Percentiles rank a stretch among this genome's conserved stretches.
Conservation (phyloP, 2,888 invertebrate genomes). For the Drosophila mayaguana region DNA sequence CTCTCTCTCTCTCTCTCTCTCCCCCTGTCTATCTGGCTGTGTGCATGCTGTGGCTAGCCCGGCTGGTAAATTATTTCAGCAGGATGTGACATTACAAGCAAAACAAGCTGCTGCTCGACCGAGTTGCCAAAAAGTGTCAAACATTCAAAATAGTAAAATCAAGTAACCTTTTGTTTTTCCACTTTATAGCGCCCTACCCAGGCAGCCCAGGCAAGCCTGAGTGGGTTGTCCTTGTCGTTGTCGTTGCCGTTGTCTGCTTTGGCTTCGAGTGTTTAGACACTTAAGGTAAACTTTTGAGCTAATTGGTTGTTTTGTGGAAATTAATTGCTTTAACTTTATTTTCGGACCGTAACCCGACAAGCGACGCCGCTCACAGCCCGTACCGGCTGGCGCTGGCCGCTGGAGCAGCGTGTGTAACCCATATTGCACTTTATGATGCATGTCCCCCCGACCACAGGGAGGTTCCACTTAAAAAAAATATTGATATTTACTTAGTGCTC, state of each 20-base stretch:
- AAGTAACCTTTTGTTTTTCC: slow-evolving; percentile 83
- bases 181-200: slow-evolving; percentile 35
- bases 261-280: slow-evolving; percentile 82
- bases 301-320: slow-evolving; percentile 85
- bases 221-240: background rate
- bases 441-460: slow-evolving; percentile 49
- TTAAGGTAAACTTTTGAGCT: slow-evolving; percentile 84
- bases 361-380: background rate
- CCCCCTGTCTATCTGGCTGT: slow-evolving; percentile 4
- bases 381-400: background rate
- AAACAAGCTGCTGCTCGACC: slow-evolving; percentile 74
- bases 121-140: slow-evolving; percentile 83
- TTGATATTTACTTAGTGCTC: slow-evolving; percentile 69
- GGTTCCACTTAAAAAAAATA: slow-evolving; percentile 47
- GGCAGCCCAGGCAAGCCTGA: background rate
- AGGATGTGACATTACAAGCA: slow-evolving; percentile 78
- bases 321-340: slow-evolving; percentile 85
- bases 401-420: slow-evolving; percentile 28
- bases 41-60: slow-evolving; percentile 42
- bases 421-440: slow-evolving; percentile 77
- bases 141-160: slow-evolving; percentile 85
- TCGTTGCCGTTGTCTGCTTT: slow-evolving; percentile 27
- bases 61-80: slow-evolving; percentile 74
- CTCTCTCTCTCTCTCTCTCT: slow-evolving; percentile 3
- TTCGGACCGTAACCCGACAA: slow-evolving; percentile 42